Conservation (phyloP, 2,113 vertebrate species). For the Siniperca chuatsi region DNA sequence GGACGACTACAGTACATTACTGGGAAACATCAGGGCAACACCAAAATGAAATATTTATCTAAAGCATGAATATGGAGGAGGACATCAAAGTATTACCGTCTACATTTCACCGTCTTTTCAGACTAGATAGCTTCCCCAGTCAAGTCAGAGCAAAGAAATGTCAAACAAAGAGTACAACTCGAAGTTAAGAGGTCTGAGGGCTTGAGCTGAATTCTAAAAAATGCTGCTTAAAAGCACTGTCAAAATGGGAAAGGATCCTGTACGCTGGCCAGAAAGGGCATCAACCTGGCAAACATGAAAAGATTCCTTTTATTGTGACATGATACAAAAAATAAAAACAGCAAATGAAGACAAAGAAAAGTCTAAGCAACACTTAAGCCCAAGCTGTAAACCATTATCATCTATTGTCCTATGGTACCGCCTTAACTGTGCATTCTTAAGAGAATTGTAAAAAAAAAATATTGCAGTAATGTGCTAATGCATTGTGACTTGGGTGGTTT, state of each 20-base stretch:
- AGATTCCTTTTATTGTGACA: neutral
- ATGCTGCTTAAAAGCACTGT: neutral
- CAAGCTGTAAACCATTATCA: neutral
- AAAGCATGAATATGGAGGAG: conserved; percentile 39
- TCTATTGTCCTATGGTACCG: neutral
- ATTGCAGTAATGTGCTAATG: neutral
- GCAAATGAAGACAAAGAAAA: neutral
- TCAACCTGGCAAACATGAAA: neutral
- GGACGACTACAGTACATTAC: neutral
- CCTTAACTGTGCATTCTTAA: neutral
- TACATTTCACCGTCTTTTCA: conserved; percentile 29
- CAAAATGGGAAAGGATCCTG: neutral
- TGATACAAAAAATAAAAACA: neutral
- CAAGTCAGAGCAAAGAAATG: neutral
- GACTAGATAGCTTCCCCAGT: conserved; percentile 9
- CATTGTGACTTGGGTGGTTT: neutral
- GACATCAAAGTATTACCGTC: conserved; percentile 20
- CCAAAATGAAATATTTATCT: conserved; percentile 61
- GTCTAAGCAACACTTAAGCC: neutral
- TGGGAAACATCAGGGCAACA: conserved; percentile 37
- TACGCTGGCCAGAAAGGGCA: neutral
- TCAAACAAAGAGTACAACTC: neutral
- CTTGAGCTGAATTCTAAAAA: neutral
- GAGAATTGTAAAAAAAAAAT: neutral
- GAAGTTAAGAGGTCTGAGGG: neutral